Base-by-base conservation (phyloP, 1,140 invertebrate genomes). In the Atta texana region DNA sequence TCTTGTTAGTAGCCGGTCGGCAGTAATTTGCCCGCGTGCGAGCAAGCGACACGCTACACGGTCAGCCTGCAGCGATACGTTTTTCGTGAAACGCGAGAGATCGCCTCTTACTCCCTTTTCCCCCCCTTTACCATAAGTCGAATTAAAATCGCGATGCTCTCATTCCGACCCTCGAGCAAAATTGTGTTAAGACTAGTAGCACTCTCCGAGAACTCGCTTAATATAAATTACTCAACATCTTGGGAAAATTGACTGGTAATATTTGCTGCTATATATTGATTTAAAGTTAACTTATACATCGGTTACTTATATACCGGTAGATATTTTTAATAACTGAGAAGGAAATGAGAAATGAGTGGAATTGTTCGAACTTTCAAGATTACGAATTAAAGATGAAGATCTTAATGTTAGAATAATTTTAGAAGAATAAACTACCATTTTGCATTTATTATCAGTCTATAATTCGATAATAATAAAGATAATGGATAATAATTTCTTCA, bases 21-120 rank as follows among this genome's bases (percentile, higher is more conserved):
- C 69, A 31, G 66, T 84, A 84, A 84, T 84, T 84, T 81, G 66
- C 66, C 64, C 66, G 64, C 78, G 51, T 66, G 76, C 76, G 61
- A 80, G 64, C 64, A 34, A 81, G 34, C 64, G 80, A 84, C 80
- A 84, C 55, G 80, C 68, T 82, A 82, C 68, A 82, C 80, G 55
- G 53, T 63, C 69, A 31, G 80, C 69, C 80, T 39, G 80, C 80
- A 51, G 69, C 80, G n/a, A 84, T 84, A 74, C 80, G 55, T 44
- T 84, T 84, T 84, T 28, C 69, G 74, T 39, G 80, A 82, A 53
- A 21, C 69, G 74, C 55, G 80, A 82, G 68, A 21, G 66, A 16
- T 12, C 7, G 24, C 49, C 3, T 31, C 21, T 18, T 55, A 7
- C 3, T 24, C 14, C 53, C 14, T 31, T 31, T 31, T 31, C 28